Evolutionary conservation across 1,140 invertebrate species (phyloP).

Genomic region (Atta colombica): DNA sequence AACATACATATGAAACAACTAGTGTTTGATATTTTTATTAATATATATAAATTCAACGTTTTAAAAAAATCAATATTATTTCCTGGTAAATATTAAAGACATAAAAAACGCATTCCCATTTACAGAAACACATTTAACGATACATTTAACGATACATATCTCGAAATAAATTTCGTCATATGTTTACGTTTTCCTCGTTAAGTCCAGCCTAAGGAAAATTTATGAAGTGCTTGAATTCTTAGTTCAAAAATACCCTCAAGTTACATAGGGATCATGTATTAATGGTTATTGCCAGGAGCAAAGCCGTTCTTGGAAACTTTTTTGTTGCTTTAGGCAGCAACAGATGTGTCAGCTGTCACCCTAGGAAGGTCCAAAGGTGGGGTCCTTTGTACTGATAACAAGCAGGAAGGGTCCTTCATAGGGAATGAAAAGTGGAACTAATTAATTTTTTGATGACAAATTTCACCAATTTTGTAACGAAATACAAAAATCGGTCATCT

Average conservation of each 20-base stretch:
- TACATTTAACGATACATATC: not conserved
- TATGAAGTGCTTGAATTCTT: slow-evolving; percentile 55
- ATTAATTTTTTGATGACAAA: slow-evolving; percentile 34
- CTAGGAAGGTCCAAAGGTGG: slow-evolving; percentile 41
- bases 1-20: not conserved
- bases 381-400: slow-evolving; percentile 70
- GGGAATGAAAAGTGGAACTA: slow-evolving; percentile 55
- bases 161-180: slow-evolving; percentile 22
- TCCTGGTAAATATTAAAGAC: not conserved
- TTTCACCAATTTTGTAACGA: slow-evolving; percentile 44
- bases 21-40: slow-evolving; percentile 31
- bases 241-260: slow-evolving; percentile 66
- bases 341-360: slow-evolving; percentile 77
- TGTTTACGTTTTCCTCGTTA: slow-evolving; percentile 33
- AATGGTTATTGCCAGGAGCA: slow-evolving; percentile 74
- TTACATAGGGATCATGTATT: slow-evolving; percentile 69
- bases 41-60: not conserved
- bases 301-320: slow-evolving; percentile 71
- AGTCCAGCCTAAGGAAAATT: slow-evolving; percentile 64
- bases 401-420: slow-evolving; percentile 66
- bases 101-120: not conserved
- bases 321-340: slow-evolving; percentile 72
- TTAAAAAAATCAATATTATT: not conserved
- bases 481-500: not conserved
- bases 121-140: not conserved